phyloP scores from a whole-genome alignment of 2,888 invertebrate species.

The Blastobasis adustella region DNA sequence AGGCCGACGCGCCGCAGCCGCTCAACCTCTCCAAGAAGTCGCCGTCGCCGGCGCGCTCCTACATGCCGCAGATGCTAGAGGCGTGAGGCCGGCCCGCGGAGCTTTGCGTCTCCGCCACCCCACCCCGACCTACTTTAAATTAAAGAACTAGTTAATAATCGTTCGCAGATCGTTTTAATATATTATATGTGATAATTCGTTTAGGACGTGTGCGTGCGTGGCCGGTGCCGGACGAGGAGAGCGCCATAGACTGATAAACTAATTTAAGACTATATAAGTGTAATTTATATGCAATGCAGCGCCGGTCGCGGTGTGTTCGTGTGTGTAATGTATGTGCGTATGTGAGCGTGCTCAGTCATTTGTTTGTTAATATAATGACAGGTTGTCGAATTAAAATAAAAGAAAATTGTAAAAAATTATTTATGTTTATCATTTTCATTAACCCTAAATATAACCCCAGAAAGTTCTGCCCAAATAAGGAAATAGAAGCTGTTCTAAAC shows the following conservation, averaged over 20 bases:
- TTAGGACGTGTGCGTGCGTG: conserved; percentile 72
- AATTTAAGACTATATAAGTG: conserved; percentile 76
- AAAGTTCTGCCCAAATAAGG: too few species aligned
- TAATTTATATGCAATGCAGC: conserved; percentile 79
- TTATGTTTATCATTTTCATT: conserved; percentile 38
- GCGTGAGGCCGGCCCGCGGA: conserved; percentile 77
- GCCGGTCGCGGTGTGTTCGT: conserved; percentile 78
- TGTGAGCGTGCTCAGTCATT: conserved; percentile 78
- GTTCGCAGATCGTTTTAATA: conserved; percentile 78
- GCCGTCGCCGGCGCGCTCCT: conserved; percentile 74
- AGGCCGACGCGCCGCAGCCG: conserved; percentile 87
- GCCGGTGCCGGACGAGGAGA: conserved; percentile 74
- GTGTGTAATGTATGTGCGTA: conserved; percentile 76
- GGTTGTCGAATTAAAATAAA: conserved; percentile 83
- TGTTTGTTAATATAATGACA: conserved; percentile 83
- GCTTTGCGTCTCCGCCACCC: conserved; percentile 65
- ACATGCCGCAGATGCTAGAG: conserved; percentile 78
- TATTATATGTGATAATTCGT: conserved; percentile 81
- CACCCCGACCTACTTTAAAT: conserved; percentile 73
- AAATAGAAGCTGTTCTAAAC: too few species aligned
- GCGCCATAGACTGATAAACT: conserved; percentile 76
- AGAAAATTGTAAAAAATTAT: conserved; percentile 68
- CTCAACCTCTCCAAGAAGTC: conserved; percentile 92
- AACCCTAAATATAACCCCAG: neutral
- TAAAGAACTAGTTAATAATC: conserved; percentile 66